A percentile compares a stretch with the other conserved stretches of the same genome.
phyloP scores from a whole-genome alignment of 2,888 invertebrate genomes.

The Drosophila sordidula region DNA sequence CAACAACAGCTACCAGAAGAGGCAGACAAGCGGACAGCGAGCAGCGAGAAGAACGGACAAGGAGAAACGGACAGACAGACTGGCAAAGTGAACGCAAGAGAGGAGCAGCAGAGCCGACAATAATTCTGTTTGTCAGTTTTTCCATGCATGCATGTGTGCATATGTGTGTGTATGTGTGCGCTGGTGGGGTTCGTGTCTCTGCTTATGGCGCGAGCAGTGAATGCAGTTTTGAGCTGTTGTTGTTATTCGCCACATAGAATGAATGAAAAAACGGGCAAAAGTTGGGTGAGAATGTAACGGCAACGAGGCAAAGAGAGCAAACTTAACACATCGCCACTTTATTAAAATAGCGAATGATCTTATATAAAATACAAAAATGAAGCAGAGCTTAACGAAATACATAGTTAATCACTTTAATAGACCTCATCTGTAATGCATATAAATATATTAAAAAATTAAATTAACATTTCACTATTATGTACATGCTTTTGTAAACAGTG shows the following conservation, averaged over 20 bases:
- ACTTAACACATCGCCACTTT: no score
- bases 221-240: slow-evolving; percentile 30
- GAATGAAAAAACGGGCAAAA: slow-evolving; percentile 31
- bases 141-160: slow-evolving; percentile 20
- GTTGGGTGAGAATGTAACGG: slow-evolving; percentile 26
- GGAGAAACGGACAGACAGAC: slow-evolving; percentile 11
- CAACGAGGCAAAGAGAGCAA: slow-evolving; percentile 11
- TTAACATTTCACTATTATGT: no score
- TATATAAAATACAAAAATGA: not conserved
- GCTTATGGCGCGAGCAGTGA: slow-evolving; percentile 37
- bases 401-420: no score
- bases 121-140: slow-evolving; percentile 46
- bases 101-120: slow-evolving; percentile 30
- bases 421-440: no score
- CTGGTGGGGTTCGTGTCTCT: slow-evolving; percentile 58
- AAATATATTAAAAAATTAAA: no score
- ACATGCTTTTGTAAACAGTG: no score
- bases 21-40: slow-evolving; percentile 14
- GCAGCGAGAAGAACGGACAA: slow-evolving; percentile 27
- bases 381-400: not conserved
- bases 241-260: slow-evolving; percentile 20
- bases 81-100: slow-evolving; percentile 6
- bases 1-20: slow-evolving; percentile 29
- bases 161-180: slow-evolving; percentile 8
- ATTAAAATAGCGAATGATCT: not conserved